Evolutionary conservation across 2,888 invertebrate species (phyloP).

Genomic region (Homarus gammarus): DNA sequence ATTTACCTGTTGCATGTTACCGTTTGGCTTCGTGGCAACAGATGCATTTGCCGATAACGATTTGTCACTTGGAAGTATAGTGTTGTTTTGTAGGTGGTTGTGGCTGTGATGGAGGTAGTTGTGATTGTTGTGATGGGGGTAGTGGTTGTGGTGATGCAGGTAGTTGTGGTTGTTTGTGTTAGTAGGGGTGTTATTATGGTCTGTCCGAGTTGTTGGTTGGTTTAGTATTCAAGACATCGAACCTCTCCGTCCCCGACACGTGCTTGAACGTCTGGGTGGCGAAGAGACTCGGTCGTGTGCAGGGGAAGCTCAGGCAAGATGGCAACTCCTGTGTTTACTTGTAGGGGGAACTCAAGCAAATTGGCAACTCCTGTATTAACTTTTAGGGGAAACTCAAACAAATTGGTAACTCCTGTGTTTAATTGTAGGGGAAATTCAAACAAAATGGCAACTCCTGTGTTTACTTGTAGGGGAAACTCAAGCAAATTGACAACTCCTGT

Average conservation of each 20-base stretch:
- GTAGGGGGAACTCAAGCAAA: not conserved
- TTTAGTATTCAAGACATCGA: not conserved
- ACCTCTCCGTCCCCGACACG: not conserved
- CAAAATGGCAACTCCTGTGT: not conserved
- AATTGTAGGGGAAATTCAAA: not conserved
- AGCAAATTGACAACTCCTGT: no score
- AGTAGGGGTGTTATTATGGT: no score
- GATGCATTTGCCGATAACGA: no score
- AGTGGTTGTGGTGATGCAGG: no score
- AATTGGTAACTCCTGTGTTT: no score
- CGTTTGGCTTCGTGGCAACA: no score
- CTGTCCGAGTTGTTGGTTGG: not conserved
- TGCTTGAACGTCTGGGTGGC: not conserved
- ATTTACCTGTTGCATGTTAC: no score
- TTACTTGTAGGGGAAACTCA: not conserved
- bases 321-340: not conserved
- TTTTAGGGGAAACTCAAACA: no score
- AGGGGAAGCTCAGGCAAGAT: not conserved
- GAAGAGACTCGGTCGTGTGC: not conserved
- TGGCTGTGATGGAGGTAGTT: no score
- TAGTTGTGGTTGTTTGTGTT: not conserved
- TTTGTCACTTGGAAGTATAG: not conserved
- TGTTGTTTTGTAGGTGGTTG: not conserved
- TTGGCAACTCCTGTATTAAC: no score
- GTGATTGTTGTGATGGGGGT: no score